Percentiles rank a stretch among this genome's conserved stretches.
Evolutionary conservation across 1,140 invertebrate genomes (phyloP).

Genomic region (Leptestheria dahalacensis): DNA sequence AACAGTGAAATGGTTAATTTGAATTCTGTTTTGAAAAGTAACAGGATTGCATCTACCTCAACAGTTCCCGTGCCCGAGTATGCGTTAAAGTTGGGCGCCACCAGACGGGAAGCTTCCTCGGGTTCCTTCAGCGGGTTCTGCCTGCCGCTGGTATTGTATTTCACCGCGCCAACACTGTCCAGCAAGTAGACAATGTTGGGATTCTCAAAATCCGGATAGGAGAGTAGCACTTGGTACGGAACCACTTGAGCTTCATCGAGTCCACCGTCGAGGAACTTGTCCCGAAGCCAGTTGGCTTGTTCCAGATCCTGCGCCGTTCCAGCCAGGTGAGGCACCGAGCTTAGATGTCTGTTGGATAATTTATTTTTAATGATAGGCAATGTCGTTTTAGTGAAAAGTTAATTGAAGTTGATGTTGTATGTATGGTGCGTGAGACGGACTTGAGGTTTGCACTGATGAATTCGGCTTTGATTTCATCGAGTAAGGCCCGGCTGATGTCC

Average conservation of each 20-base stretch:
- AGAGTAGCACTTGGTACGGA: slow-evolving; percentile 13
- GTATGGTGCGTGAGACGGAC: no score
- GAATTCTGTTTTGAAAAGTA: not conserved
- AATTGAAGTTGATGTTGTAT: no score
- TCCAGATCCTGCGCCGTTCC: slow-evolving; percentile 9
- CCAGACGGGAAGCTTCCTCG: not conserved
- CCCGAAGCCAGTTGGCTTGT: slow-evolving; percentile 11
- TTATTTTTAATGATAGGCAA: no score
- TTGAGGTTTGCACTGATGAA: not conserved
- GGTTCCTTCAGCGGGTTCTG: not conserved
- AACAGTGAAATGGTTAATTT: not conserved
- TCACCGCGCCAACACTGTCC: not conserved
- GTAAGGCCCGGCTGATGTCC: not conserved
- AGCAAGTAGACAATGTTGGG: slow-evolving; percentile 13
- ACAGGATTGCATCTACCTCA: slow-evolving; percentile 17
- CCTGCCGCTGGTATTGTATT: not conserved
- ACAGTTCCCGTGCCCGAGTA: slow-evolving; percentile 2
- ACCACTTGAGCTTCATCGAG: slow-evolving; percentile 12
- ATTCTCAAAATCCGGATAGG: slow-evolving; percentile 5
- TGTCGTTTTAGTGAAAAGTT: no score
- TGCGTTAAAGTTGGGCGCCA: slow-evolving; percentile 5
- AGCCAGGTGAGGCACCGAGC: slow-evolving; percentile 11
- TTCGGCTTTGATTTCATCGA: not conserved
- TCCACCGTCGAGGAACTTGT: slow-evolving; percentile 1
- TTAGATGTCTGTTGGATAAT: slow-evolving; percentile 2